phyloP scores from a whole-genome alignment of 2,113 vertebrate species.

The Gnathonemus echidnorhynchus region DNA sequence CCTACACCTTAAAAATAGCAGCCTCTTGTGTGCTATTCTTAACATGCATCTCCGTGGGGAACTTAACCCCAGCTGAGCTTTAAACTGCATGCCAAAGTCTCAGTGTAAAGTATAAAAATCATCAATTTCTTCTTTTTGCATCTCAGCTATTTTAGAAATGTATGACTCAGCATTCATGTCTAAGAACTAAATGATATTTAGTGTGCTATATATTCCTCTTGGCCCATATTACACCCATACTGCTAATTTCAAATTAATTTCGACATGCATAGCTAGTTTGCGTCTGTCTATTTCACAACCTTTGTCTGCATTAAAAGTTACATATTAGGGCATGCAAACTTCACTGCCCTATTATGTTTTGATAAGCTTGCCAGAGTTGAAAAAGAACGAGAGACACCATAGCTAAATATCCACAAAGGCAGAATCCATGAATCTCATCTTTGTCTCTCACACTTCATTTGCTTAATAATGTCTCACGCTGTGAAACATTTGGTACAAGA shows the following conservation, averaged over 20 bases:
- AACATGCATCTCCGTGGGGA: not conserved
- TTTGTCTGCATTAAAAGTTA: not conserved
- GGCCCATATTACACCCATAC: not conserved
- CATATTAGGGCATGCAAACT: not conserved
- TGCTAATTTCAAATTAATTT: not conserved
- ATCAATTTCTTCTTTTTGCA: not conserved
- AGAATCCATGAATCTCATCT: not conserved
- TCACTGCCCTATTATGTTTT: not conserved
- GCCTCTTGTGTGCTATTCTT: not conserved
- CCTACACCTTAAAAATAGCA: not conserved
- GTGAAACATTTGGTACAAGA: constrained; percentile 5
- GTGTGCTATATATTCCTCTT: not conserved
- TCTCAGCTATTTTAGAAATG: not conserved
- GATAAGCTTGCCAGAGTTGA: not conserved
- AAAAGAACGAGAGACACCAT: not conserved
- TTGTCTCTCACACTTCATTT: constrained; percentile 9
- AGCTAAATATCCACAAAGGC: not conserved
- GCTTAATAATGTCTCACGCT: constrained; percentile 10
- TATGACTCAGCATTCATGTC: not conserved
- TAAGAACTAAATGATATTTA: not conserved
- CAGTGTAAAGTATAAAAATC: not conserved
- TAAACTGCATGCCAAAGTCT: not conserved
- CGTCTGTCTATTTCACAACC: not conserved
- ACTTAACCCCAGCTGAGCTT: not conserved
- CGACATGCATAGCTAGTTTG: not conserved